Percentiles rank a stretch among this genome's conserved stretches.
Evolutionary conservation across 2,113 vertebrate genomes (phyloP).

Genomic region (Vicugna pacos): DNA sequence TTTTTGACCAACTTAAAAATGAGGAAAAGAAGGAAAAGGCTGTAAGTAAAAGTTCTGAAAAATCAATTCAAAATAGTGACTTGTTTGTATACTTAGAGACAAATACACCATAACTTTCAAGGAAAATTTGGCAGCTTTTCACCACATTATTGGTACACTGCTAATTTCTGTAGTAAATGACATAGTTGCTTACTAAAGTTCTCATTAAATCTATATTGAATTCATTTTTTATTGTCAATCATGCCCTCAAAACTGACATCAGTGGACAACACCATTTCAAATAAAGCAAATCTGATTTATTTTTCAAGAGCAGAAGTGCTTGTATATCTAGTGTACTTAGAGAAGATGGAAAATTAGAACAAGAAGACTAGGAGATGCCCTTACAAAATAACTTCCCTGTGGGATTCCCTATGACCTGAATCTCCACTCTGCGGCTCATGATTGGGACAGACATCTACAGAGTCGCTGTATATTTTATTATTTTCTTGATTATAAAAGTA

Average conservation of each 20-base stretch:
- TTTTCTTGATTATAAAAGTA: conserved; percentile 1
- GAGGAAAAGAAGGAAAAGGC: neutral
- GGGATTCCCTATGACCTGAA: neutral
- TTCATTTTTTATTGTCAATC: neutral
- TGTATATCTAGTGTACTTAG: neutral
- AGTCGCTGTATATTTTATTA: neutral
- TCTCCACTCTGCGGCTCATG: neutral
- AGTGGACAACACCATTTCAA: neutral
- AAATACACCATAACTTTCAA: neutral
- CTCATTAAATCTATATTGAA: neutral
- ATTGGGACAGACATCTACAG: neutral
- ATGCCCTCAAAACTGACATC: neutral
- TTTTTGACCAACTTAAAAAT: neutral
- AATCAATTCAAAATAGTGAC: neutral
- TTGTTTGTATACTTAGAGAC: neutral
- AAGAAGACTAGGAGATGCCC: neutral
- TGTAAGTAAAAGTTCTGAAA: conserved; percentile 1
- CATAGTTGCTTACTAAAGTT: neutral
- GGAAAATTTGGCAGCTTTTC: conserved; percentile 8
- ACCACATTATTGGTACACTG: neutral
- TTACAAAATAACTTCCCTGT: neutral
- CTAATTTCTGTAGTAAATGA: neutral
- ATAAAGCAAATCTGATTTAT: neutral
- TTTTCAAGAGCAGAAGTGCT: conserved; percentile 1
- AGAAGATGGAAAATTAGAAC: neutral